phyloP scores from a whole-genome alignment of 2,888 invertebrate genomes.

The Trissolcus japonicus region DNA sequence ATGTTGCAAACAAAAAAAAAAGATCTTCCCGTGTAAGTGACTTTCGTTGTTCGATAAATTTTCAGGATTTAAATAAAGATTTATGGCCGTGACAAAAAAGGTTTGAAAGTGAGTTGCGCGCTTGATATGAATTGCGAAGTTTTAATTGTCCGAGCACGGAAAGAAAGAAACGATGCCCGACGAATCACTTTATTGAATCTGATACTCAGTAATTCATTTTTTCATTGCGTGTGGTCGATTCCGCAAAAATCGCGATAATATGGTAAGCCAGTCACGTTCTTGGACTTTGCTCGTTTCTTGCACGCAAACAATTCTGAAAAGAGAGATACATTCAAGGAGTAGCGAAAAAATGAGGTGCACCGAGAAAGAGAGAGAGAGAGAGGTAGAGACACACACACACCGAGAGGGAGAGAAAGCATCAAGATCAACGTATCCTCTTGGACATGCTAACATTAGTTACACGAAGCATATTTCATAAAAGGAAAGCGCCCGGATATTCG shows the following conservation, averaged over 20 bases:
- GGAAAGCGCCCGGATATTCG: slow-evolving; percentile 29
- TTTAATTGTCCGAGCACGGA: too few species aligned
- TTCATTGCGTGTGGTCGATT: slow-evolving; percentile 53
- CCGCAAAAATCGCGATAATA: slow-evolving; percentile 53
- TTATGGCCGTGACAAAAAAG: too few species aligned
- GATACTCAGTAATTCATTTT: slow-evolving; percentile 49
- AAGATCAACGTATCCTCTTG: slow-evolving; percentile 38
- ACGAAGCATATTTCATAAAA: slow-evolving; percentile 52
- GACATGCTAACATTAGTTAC: slow-evolving; percentile 53
- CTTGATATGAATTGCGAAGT: too few species aligned
- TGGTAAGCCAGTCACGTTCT: slow-evolving; percentile 57
- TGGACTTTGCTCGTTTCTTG: slow-evolving; percentile 55
- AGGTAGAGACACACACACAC: not conserved
- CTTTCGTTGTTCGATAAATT: slow-evolving; percentile 17
- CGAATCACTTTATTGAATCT: slow-evolving; percentile 41
- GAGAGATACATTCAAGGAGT: slow-evolving; percentile 49
- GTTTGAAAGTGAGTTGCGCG: too few species aligned
- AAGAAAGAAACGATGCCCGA: too few species aligned
- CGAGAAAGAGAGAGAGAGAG: slow-evolving; percentile 24
- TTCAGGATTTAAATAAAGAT: not conserved
- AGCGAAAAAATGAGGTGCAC: slow-evolving; percentile 51
- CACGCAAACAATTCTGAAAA: slow-evolving; percentile 56
- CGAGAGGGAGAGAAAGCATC: slow-evolving; percentile 26
- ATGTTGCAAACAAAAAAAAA: not conserved
- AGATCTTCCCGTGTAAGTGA: slow-evolving; percentile 2